A percentile compares a stretch with the other conserved stretches of the same genome.
phyloP scores from a whole-genome alignment of 1,140 invertebrate genomes.

The Aphelenchoides avenae region DNA sequence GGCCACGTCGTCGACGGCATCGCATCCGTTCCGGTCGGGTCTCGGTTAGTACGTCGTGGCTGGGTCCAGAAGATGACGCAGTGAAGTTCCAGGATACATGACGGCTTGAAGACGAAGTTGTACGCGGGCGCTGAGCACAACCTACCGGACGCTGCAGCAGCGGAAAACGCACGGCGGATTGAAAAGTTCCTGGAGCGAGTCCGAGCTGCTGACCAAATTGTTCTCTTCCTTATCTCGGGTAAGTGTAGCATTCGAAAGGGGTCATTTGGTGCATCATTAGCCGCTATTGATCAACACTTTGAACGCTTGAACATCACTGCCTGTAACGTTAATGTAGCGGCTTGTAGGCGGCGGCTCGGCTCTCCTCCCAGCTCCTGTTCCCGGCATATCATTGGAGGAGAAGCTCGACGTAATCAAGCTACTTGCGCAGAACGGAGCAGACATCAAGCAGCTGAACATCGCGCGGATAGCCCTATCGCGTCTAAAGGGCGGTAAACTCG shows the following conservation, averaged over 20 bases:
- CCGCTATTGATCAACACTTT: not conserved
- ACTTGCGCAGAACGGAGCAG: constrained; percentile 74
- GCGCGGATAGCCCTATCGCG: constrained; percentile 78
- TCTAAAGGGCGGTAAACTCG: constrained; percentile 82
- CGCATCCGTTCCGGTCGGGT: constrained; percentile 44
- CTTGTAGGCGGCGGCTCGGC: constrained; percentile 89
- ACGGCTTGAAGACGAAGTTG: constrained; percentile 38
- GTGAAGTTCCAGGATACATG: constrained; percentile 23
- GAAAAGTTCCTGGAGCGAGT: constrained; percentile 65
- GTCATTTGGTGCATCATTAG: too few relatives aligned
- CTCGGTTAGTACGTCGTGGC: too few relatives aligned
- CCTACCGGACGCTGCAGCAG: constrained; percentile 71
- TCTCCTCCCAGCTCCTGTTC: constrained; percentile 73
- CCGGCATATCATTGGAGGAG: constrained; percentile 71
- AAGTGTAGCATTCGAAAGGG: too few relatives aligned
- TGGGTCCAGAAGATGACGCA: too few relatives aligned
- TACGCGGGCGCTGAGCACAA: constrained; percentile 71
- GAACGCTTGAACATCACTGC: constrained; percentile 59
- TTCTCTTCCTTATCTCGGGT: constrained; percentile 69
- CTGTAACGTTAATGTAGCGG: too few relatives aligned
- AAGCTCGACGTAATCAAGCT: constrained; percentile 71
- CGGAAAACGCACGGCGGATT: constrained; percentile 70
- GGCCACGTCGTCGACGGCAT: constrained; percentile 41
- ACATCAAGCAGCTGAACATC: constrained; percentile 81
- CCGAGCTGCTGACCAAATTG: constrained; percentile 67